A percentile compares a stretch with the other conserved stretches of the same genome.
Conservation (phyloP, 2,113 vertebrate genomes). For the Gnathonemus longibarbis region DNA sequence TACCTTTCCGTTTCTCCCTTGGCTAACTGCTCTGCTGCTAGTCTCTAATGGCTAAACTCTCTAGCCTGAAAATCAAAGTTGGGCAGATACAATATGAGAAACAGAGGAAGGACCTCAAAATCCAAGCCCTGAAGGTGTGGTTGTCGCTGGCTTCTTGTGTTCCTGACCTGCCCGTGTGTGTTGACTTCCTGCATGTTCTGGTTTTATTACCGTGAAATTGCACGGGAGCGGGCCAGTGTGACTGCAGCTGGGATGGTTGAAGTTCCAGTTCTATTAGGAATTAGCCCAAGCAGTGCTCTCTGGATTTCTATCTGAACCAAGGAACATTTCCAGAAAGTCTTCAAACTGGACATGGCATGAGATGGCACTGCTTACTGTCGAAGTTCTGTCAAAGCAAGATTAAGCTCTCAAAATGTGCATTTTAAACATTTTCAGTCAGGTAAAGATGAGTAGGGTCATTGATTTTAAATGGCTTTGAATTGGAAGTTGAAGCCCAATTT, state of each 20-base stretch:
- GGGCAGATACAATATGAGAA: constrained; percentile 98
- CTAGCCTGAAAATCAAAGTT: constrained; percentile 99
- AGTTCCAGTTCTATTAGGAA: neutral
- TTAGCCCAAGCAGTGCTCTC: neutral
- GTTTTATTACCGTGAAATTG: neutral
- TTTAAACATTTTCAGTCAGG: neutral
- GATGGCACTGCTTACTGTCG: neutral
- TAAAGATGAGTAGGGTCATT: neutral
- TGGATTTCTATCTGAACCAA: neutral
- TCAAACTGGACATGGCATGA: neutral
- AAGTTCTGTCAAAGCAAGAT: neutral
- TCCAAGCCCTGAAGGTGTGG: constrained; percentile 82
- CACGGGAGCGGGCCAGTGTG: neutral
- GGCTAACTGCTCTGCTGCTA: constrained; percentile 62
- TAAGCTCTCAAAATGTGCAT: neutral
- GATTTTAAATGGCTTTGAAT: neutral
- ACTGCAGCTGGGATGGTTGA: neutral
- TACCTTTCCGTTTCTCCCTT: constrained; percentile 38
- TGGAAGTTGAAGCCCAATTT: neutral
- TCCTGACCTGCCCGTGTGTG: constrained; percentile 20
- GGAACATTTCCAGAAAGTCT: neutral
- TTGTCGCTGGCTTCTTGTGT: constrained; percentile 50
- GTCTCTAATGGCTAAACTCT: constrained; percentile 98
- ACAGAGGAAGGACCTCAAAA: constrained; percentile 88
- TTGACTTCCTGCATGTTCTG: constrained; percentile 38